Base-by-base conservation (phyloP, 1,140 invertebrate genomes). In the Danaus plexippus region DNA sequence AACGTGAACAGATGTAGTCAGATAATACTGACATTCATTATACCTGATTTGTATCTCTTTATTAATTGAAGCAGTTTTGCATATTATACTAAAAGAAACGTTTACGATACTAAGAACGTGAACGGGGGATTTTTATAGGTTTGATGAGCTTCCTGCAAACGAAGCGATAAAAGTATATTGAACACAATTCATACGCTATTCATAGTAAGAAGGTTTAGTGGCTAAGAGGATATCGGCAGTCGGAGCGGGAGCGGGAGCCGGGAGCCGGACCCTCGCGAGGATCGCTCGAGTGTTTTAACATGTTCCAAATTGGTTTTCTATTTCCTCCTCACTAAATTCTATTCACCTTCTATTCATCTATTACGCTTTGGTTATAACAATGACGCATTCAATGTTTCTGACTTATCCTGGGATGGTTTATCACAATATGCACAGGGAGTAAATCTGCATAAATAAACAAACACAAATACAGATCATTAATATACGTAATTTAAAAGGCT, bases 241-340 rank as follows among this genome's bases (percentile, higher is more conserved):
- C 15, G 15, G 15, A 3, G 3, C 15, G 22, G 22, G 49, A 11
- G 43, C 13, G 40, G 22, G 48, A 49, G 18, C 15, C 22, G 48
- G 49, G 40, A 41, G 47, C 43, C 22, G 22, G 22, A 32, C 22
- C 22, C 52, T 57, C 52, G 57, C 42, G 57, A 63, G 64, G 64
- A 58, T 45, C 54, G 54, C 40, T 56, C 56, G 55, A 63, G 61
- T 57, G 64, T 66, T 66, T 61, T 61, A 61, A 61, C 54, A 57
- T 55, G 43, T 57, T 61, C 49, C 51, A 50, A 61, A 61, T 61
- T 61, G 59, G 54, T 61, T 58, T 58, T 58, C 55, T 50, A 51
- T 51, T 51, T 49, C 13, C 54, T 43, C 48, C 48, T 43, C 22
- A 32, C 22, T 32, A 32, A 32, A 32, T 32, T 32, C 22, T 32